A percentile compares a stretch with the other conserved stretches of the same genome.
Conservation (phyloP, 2,888 invertebrate species). For the Elmis aenea region DNA sequence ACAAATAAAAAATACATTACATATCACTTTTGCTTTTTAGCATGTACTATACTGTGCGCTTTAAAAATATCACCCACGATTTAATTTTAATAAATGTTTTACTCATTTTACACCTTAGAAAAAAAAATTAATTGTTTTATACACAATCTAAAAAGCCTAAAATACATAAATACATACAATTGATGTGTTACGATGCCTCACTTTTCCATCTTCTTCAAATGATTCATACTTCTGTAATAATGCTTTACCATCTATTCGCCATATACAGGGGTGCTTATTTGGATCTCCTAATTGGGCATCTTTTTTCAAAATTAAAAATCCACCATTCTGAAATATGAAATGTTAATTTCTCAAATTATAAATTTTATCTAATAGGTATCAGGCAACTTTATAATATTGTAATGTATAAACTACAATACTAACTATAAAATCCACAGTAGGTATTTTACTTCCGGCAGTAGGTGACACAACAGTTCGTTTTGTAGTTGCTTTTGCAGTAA, state of each 20-base stretch:
- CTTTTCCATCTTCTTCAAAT: conserved; percentile 39
- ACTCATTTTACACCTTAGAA: neutral
- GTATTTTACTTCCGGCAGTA: conserved; percentile 12
- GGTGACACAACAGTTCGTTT: too few species aligned
- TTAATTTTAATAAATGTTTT: too few species aligned
- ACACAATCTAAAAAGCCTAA: neutral
- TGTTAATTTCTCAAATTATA: too few species aligned
- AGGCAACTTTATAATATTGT: too few species aligned
- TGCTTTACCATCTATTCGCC: conserved; percentile 47
- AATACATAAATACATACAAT: conserved; percentile 39
- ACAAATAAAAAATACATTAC: too few species aligned
- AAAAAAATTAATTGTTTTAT: neutral
- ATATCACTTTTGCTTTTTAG: too few species aligned
- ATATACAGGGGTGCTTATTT: conserved; percentile 41
- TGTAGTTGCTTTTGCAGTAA: too few species aligned
- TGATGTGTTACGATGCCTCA: conserved; percentile 43
- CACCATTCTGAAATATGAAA: conserved; percentile 39
- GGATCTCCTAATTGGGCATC: conserved; percentile 42
- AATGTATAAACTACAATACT: too few species aligned
- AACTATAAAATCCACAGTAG: conserved; percentile 20
- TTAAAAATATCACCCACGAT: too few species aligned
- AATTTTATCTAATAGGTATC: too few species aligned
- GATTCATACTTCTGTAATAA: conserved; percentile 49
- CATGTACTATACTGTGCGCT: too few species aligned
- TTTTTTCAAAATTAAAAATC: conserved; percentile 43